Base-by-base conservation (phyloP, 30 jellyfish, hydroid and myxozoan species). In the Sanderia malayensis region DNA sequence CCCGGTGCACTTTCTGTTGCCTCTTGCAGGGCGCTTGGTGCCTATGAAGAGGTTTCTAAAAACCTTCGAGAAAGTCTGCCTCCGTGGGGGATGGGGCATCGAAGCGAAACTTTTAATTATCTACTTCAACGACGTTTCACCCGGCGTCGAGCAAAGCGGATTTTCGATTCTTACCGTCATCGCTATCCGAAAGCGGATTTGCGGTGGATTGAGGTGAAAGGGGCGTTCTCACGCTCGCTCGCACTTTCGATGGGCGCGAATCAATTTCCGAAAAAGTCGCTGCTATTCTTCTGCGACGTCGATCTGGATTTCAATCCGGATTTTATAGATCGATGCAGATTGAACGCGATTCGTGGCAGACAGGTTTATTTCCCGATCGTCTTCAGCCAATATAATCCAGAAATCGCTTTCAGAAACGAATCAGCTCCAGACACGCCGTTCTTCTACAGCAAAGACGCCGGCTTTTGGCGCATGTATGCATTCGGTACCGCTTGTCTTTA, bases 181-280 rank as follows among this genome's bases (percentile, higher is more conserved):
- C 52, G 67, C 44, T 92, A 79, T 52, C 94, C 95, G 29, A 70
- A 46, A 2, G 92, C 89, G 9, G 85, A 67, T 32, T 65, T 92
- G 2, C 71, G 89, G 30, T 92, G 99, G 99, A 74, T 92, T 0
- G 76, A 80, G 7, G 72, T 92, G 95, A 81, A 85, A 22, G 99
- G 99, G 3, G 74, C 87, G 2, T 92, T 92, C 58, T 92, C 99
- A 19, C 88, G 99, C 49, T 79, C 96, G 22, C 93, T 92, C 1
- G 99, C 94, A 15, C 74, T 92, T 41, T 86, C 99, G 19, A 85
- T 92, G 94, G 99, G 99, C 32, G 99, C 96, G 22, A 71, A 95
- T n/a, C 99, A 92, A 70, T 86, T 74, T 61, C 76, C 88, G 1
- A 85, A 64, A 58, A 79, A 73, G 25, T 61, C 94, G 13, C 65